Percentiles rank a stretch among this genome's conserved stretches.
Conservation (phyloP, 2,113 vertebrate species). For the Urocynchramus pylzowi region DNA sequence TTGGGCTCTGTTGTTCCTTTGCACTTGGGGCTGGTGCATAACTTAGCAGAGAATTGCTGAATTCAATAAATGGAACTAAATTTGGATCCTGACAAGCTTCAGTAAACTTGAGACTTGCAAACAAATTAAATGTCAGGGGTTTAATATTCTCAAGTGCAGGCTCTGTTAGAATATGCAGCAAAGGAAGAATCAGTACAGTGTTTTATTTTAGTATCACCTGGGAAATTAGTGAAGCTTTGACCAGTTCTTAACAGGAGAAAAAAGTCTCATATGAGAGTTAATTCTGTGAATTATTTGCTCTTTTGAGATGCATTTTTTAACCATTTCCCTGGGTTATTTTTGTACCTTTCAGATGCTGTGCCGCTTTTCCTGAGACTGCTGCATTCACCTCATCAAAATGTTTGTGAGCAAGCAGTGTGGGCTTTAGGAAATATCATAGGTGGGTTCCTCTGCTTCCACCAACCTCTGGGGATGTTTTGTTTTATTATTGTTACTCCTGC, state of each 20-base stretch:
- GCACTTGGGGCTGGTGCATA: not conserved
- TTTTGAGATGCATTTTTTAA: not conserved
- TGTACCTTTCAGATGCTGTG: constrained; percentile 85
- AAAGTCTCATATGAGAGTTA: not conserved
- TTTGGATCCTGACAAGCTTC: not conserved
- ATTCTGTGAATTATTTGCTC: not conserved
- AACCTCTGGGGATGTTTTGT: not conserved
- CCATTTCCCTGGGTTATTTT: fast-evolving
- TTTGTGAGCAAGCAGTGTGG: constrained; percentile 98
- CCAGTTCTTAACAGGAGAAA: not conserved
- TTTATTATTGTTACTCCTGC: not conserved
- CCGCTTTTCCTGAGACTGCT: constrained; percentile 93
- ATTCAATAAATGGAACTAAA: not conserved
- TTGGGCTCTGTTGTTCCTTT: not conserved
- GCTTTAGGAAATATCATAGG: constrained; percentile 98
- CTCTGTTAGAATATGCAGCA: not conserved
- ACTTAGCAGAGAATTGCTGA: not conserved
- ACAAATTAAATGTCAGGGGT: not conserved
- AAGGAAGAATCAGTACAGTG: not conserved
- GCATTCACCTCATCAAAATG: constrained; percentile 94
- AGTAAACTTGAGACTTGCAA: not conserved
- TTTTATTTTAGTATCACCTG: not conserved
- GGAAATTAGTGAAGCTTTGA: not conserved
- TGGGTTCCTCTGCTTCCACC: constrained; percentile 60
- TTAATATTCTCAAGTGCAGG: not conserved